Evolutionary conservation across 2,797 vertebrate species (phyloP), one percentile per base, ranked within the genome.

Genomic region (Micromesistius poutassou): DNA sequence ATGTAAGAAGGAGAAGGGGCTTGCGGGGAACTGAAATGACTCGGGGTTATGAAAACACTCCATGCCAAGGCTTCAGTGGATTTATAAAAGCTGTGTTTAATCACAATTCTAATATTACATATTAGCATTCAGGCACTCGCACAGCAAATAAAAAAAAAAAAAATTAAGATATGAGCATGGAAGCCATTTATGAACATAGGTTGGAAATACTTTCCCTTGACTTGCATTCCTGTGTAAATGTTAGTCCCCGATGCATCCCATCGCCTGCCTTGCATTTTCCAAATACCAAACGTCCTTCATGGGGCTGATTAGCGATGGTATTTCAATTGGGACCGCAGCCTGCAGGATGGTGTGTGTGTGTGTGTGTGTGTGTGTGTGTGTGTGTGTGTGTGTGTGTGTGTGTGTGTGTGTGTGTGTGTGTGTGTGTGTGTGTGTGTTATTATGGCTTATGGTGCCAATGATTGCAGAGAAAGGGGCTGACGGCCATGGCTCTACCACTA

Each of bases 21-120:
- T 79, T 78, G 50, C 78, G 75, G 30, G 71, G 85, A 85, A 81
- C 55, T 71, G 87, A 75, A 72, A n/a, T 9, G 22, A 76, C 79
- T 74, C 77, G 70, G 35, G 75, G 73, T 81, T 66, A 80, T 76
- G 82, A 76, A 75, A 36, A 80, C 73, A 80, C 50, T 77, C 42
- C 16, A 55, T 13, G 70, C 66, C 28, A 31, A 16, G 30, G 30
- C 30, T 30, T 31, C 12, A 4, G 68, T 30, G 68, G 68, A 30
- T 30, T 71, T 71, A 71, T 31, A 16, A 14, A 71, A 30, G 68
- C 68, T 30, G 68, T 31, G 5, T 71, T 30, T 30, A 2, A 71
- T 10, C 68, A 71, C 68, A 13, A 30, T 71, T 30, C 25, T 71
- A 6, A 71, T 71, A 25, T 62, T n/a, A n/a, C 55, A 25, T 7